Base-by-base conservation (phyloP, 2,113 vertebrate species). In the Okapia johnstoni region DNA sequence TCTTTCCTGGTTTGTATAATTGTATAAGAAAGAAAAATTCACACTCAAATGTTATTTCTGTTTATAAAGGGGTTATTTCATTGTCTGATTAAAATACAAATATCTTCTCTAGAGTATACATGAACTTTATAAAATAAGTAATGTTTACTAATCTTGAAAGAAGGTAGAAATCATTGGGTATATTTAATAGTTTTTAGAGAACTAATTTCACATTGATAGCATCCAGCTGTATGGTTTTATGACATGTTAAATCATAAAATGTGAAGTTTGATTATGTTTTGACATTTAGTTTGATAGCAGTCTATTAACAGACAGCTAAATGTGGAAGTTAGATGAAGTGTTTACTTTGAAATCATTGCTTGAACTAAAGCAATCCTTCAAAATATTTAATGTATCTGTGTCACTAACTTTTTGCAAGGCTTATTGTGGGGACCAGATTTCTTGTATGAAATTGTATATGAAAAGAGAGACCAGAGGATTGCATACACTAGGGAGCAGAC, bases 241-340 rank as follows among this genome's bases (percentile, higher is more conserved):
- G 61, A 87, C 23, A 33, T 61, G 25, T 43, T 81, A 94, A 91
- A 70, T 92, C 28, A 66, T 77, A 86, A 90, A 86, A 40, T 76
- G 25, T 95, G 57, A 81, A 70, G n/a, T 63, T 73, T 81, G 57
- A 73, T 94, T 86, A 40, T 96, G 57, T 86, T 92, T 86, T 96
- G 33, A 94, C 60, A 80, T 84, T 60, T 28, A 40, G 28, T 90
- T 93, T 92, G 66, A 48, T 52, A 88, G 52, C 54, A 73, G 46
- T 85, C 57, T 81, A 25, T 80, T 85, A 87, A 61, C 54, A 86
- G 81, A 80, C 2, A 84, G 48, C 28, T 77, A 60, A 77, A 80
- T 81, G 61, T 96, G 15, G 50, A 88, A 91, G n/a, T 84, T 77
- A 84, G 43, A 87, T 13, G 61, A 79, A 63, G 8, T 89, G 19